Base-by-base conservation (phyloP, 2,888 invertebrate species). In the Patella ulyssiponensis region DNA sequence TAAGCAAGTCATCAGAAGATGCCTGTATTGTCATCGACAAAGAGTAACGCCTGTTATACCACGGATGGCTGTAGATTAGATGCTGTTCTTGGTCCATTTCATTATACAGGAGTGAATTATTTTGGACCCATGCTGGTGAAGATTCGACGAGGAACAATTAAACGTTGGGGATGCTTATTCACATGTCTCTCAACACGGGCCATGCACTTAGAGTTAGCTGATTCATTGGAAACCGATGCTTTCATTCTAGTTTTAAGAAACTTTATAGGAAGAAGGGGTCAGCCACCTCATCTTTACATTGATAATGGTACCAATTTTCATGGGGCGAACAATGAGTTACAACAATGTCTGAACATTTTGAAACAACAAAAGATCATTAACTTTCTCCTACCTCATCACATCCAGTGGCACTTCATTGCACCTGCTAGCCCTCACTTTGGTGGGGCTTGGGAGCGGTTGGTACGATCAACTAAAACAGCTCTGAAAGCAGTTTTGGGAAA, bases 361-460 rank as follows among this genome's bases (percentile, higher is more conserved):
- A 51, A 77, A n/a, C 73, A 76, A 5, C 7, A 17, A 15, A 17
- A 71, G 15, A 72, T 82, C n/a, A 23, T 54, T n/a, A 51, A 64
- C 12, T 72, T 1, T 44, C 33, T 85, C 17, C 71, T 81, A 0
- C 74, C 71, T 7, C 78, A 83, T 4, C 78, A 79, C 1, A 85
- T 87, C 12, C 71, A 80, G 3, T 92, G 90, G 90, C 82, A 88
- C 53, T 92, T 91, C 73, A 88, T 83, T 23, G 89, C 90, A 5
- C 88, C 90, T 3, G 77, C 77, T 44, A 83, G 88, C 4, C 88
- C 90, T 1, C 88, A 91, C 75, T 88, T 88, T 70, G 89, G 91
- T 2, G 90, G 90, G 1, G 73, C 90, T 4, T 91, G 89, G 88
- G 90, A 91, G 77, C 86, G 88, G 1, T 87, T 85, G 4, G 88